Percentiles rank a stretch among this genome's conserved stretches.
These are phyloP conservation scores for Meghimatium bilineatum DNA, from an alignment of 2,888 invertebrate species.

Conservation along the genomic window DNA sequence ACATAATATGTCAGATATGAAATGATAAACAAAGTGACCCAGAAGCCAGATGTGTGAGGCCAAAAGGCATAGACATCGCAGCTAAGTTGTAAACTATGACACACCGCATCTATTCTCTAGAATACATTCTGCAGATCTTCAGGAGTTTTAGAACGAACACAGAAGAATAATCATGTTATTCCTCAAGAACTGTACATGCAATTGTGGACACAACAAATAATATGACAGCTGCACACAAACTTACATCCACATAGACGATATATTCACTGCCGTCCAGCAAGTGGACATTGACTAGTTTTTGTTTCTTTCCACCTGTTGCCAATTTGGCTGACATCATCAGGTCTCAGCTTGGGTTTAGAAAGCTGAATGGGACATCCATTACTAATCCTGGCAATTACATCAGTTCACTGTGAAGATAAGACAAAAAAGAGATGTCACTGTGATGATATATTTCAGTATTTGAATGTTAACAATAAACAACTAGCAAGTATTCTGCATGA, in stretches of 20 bases:
- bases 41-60: too few relatives aligned
- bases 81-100: too few relatives aligned
- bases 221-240: slow-evolving; percentile 45
- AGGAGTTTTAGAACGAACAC: too few relatives aligned
- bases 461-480: background rate
- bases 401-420: background rate
- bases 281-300: slow-evolving; percentile 67
- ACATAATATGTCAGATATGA: too few relatives aligned
- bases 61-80: too few relatives aligned
- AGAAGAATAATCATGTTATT: too few relatives aligned
- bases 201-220: background rate
- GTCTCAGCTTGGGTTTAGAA: slow-evolving; percentile 42
- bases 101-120: too few relatives aligned
- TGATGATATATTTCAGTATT: background rate
- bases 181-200: too few relatives aligned
- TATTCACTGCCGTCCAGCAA: slow-evolving; percentile 65
- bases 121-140: too few relatives aligned
- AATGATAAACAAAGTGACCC: too few relatives aligned
- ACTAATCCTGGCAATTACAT: slow-evolving; percentile 5
- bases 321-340: slow-evolving; percentile 42
- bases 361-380: slow-evolving; percentile 40
- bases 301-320: slow-evolving; percentile 63
- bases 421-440: background rate
- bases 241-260: slow-evolving; percentile 69
- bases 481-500: too few relatives aligned